phyloP scores from a whole-genome alignment of 2,888 invertebrate species.

The Agriopis marginaria region DNA sequence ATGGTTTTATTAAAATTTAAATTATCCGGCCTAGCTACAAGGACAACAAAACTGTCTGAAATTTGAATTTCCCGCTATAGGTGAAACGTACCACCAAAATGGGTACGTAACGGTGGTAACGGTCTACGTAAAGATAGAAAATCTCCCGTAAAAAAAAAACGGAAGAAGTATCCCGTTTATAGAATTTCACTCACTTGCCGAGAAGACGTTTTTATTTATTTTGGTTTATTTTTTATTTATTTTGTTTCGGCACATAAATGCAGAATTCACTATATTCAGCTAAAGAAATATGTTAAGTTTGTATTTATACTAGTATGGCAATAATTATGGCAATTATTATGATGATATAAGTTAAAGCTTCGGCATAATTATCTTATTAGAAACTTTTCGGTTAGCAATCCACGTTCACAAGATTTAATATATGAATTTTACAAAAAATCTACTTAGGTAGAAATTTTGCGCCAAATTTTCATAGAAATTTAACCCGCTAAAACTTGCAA shows the following conservation, averaged over 20 bases:
- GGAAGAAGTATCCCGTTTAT: too few species aligned
- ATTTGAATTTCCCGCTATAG: too few species aligned
- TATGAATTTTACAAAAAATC: not conserved
- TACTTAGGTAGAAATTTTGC: not conserved
- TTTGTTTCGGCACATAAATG: not conserved
- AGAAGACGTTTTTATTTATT: too few species aligned
- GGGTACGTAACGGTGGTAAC: too few species aligned
- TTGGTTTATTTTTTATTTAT: not conserved
- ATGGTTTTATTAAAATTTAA: too few species aligned
- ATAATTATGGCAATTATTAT: conserved; percentile 72
- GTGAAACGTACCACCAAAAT: too few species aligned
- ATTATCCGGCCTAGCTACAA: too few species aligned
- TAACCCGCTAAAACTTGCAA: too few species aligned
- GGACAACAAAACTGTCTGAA: too few species aligned
- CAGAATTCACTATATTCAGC: conserved; percentile 1
- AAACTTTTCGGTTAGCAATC: conserved; percentile 56
- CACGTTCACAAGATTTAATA: conserved; percentile 47
- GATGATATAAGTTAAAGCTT: conserved; percentile 78
- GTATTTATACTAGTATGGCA: conserved; percentile 63
- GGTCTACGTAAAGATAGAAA: too few species aligned
- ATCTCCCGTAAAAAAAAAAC: too few species aligned
- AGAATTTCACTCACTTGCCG: too few species aligned
- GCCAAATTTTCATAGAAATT: not conserved
- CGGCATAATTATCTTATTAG: conserved; percentile 58
- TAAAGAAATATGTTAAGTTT: conserved; percentile 14